Percentiles rank a stretch among this genome's conserved stretches.
These are phyloP conservation scores for Oostethus manadensis DNA, from an alignment of 2,113 vertebrate genomes.

Conservation along the genomic window DNA sequence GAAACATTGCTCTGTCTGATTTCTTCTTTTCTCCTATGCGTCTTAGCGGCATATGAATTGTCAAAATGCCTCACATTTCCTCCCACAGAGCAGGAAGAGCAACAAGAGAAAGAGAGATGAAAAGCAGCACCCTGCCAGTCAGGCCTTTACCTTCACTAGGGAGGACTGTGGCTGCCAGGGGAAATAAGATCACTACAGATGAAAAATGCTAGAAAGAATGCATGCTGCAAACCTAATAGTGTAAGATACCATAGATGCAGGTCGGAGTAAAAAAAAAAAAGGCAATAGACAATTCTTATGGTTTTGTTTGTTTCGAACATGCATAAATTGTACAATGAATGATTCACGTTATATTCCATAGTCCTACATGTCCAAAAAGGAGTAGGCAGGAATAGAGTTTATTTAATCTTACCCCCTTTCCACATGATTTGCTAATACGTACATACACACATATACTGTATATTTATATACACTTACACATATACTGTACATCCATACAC, in stretches of 20 bases:
- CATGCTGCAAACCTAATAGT: constrained; percentile 18
- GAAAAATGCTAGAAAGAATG: constrained; percentile 22
- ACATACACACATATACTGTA: too few relatives aligned
- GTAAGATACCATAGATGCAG: constrained; percentile 17
- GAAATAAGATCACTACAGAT: constrained; percentile 35
- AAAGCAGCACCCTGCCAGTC: neutral
- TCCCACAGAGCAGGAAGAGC: constrained; percentile 13
- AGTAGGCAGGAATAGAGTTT: too few relatives aligned
- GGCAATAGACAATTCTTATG: too few relatives aligned
- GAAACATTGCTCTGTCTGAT: neutral
- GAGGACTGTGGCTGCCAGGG: constrained; percentile 15
- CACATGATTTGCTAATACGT: too few relatives aligned
- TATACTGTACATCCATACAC: too few relatives aligned
- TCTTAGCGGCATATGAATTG: constrained; percentile 16
- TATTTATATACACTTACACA: too few relatives aligned
- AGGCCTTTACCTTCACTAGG: constrained; percentile 31
- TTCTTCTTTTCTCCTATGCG: neutral
- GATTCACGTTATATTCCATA: too few relatives aligned
- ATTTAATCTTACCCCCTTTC: too few relatives aligned
- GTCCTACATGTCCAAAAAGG: too few relatives aligned
- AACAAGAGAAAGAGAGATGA: constrained; percentile 30
- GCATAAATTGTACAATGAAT: too few relatives aligned
- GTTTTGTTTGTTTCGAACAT: too few relatives aligned
- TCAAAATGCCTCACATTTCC: constrained; percentile 17
- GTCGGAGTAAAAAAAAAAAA: constrained; percentile 29